A percentile compares a stretch with the other conserved stretches of the same genome.
These are phyloP conservation scores for Channallabes apus DNA, from an alignment of 2,797 vertebrate genomes.

Conservation along the genomic window DNA sequence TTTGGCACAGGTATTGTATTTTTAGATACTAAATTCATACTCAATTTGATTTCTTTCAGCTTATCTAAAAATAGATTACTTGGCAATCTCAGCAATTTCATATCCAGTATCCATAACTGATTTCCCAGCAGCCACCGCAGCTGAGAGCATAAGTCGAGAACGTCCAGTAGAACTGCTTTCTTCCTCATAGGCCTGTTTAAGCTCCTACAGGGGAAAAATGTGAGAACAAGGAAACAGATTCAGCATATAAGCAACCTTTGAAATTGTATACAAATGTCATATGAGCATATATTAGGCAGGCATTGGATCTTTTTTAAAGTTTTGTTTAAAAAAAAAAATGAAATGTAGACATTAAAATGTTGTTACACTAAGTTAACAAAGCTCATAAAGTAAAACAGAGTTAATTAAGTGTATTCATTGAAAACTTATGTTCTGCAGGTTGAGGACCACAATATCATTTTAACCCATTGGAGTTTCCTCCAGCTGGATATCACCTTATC, in stretches of 20 bases:
- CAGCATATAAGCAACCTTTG: neutral
- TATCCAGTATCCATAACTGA: conserved; percentile 68
- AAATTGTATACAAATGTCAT: neutral
- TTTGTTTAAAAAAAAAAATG: too few species aligned
- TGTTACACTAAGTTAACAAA: neutral
- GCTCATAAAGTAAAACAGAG: neutral
- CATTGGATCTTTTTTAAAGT: neutral
- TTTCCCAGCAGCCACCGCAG: conserved; percentile 71
- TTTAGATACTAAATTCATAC: neutral
- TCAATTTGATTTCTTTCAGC: neutral
- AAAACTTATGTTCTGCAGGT: too few species aligned
- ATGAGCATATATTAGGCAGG: neutral
- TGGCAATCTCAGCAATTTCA: conserved; percentile 71
- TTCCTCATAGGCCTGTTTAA: conserved; percentile 63
- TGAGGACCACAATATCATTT: too few species aligned
- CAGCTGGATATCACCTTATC: too few species aligned
- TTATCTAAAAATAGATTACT: conserved; percentile 62
- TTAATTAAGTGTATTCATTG: neutral
- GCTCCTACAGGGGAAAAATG: conserved; percentile 64
- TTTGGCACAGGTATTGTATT: neutral
- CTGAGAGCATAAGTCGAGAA: conserved; percentile 69
- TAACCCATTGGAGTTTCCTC: too few species aligned
- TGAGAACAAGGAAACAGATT: neutral
- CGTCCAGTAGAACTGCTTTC: conserved; percentile 59
- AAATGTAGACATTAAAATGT: neutral